Evolutionary conservation across 2,113 vertebrate species (phyloP), one percentile per base, ranked within the genome.

Genomic region (Indicator indicator): DNA sequence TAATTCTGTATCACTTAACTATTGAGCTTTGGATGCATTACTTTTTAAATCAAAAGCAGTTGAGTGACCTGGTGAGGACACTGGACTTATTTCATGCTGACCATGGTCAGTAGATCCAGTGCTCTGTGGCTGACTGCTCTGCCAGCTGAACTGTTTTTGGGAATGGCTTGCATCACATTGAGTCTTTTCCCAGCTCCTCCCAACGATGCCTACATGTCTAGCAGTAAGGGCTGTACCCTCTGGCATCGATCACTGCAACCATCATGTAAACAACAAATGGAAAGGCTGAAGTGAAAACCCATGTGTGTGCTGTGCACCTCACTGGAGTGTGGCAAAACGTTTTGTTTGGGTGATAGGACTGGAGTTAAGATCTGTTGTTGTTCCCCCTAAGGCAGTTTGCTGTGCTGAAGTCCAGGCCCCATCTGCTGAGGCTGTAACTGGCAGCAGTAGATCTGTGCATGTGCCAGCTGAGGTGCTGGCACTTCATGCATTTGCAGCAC

Each of bases 201-300:
- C 23, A 59, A 1, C n/a, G 24, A 0, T 3, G 13, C 27, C 36
- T 24, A 16, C 17, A 2, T 11, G 2, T 4, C 1, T 28, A 6
- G 33, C 4, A 33, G 36, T 11, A 28, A 69, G 80, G 42, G n/a
- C 50, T 55, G 42, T 50, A 8, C 44, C 16, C 69, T 40, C 69
- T 59, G 24, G 3, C 20, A 12, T 1, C 7, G 28, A 5, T 10
- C 36, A 9, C 32, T 40, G 38, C 63, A 26, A 0, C 19, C 21
- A 11, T 3, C 12, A 11, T 2, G 11, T 21, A 14, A 60, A 27
- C 30, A 56, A 38, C 69, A 42, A 18, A 12, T 6, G 27, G 23
- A 44, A 69, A 28, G 12, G 9, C 15, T 26, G 17, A 48, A 58
- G 15, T 38, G 1, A 75, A 38, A 12, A 5, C 1, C 30, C 4